Base-by-base conservation (phyloP, 1,140 invertebrate genomes). In the Aleiodes sp. region DNA sequence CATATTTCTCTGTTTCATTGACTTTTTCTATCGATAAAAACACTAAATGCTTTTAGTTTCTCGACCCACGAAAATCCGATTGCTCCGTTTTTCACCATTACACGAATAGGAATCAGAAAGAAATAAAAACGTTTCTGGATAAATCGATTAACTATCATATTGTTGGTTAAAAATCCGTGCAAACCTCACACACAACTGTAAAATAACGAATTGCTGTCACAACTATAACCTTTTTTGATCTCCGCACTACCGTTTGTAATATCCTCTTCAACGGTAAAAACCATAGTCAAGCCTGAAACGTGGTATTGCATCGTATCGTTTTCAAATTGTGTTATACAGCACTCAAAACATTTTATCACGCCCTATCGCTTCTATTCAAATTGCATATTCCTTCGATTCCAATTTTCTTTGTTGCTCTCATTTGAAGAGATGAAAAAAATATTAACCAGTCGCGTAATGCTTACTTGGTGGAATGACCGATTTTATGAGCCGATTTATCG, bases 201-300 rank as follows among this genome's bases (percentile, higher is more conserved):
- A 68, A 68, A 65, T 68, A 73, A 73, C 69, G 65, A 66, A 73
- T 70, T 68, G 65, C 63, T 69, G 68, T 66, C 64, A 73, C 70
- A 73, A 73, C 68, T 70, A 70, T 52, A 52, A 52, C 46, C 46
- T 52, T n/a, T n/a, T n/a, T 52, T 52, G 46, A 10, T 24, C 16
- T 24, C 46, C 4, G 19, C 12, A 52, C 16, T 7, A 52, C 46
- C 26, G 16, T 52, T 12, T 8, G 4, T n/a, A n/a, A n/a, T n/a
- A n/a, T n/a, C n/a, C n/a, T n/a, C n/a, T n/a, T n/a, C n/a, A n/a
- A n/a, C n/a, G n/a, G n/a, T n/a, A n/a, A 24, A 24, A 21, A 4
- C 46, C 46, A 2, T 52, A 16, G 19, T 52, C 46, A 21, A 52
- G 14, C 21, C 39, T 10, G n/a, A 16, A 43, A 16, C 39, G 39